A percentile compares a stretch with the other conserved stretches of the same genome.
Conservation (phyloP, 1,140 invertebrate genomes). For the Cephus cinctus region DNA sequence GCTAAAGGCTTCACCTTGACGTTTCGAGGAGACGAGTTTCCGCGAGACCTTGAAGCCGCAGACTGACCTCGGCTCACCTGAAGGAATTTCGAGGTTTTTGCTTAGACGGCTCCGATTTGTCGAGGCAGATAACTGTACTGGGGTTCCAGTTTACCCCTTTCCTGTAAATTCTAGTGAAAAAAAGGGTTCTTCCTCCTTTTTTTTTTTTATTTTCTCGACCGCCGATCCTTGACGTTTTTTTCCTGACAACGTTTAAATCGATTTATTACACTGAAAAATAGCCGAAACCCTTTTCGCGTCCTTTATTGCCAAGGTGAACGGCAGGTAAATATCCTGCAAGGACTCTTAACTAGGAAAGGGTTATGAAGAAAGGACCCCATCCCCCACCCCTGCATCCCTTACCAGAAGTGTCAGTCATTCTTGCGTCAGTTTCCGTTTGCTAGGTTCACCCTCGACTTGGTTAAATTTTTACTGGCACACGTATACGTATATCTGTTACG, state of each 20-base stretch:
- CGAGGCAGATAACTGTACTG: constrained; percentile 32
- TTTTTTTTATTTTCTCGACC: background rate
- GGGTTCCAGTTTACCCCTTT: constrained; percentile 36
- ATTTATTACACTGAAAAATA: constrained; percentile 35
- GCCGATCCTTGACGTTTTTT: constrained; percentile 4
- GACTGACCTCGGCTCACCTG: constrained; percentile 41
- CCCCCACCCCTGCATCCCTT: background rate
- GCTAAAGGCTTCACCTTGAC: constrained; percentile 32
- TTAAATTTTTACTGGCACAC: no score
- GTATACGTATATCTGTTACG: no score
- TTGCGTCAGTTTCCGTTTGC: constrained; percentile 11
- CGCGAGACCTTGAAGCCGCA: constrained; percentile 40
- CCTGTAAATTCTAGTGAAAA: constrained; percentile 14
- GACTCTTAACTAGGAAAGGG: constrained; percentile 24
- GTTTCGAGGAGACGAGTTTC: constrained; percentile 24
- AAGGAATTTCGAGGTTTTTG: constrained; percentile 39
- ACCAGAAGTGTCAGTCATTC: background rate
- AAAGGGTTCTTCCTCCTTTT: constrained; percentile 11
- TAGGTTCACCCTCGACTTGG: no score
- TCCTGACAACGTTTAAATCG: constrained; percentile 22
- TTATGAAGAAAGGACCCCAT: constrained; percentile 33
- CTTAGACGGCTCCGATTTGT: constrained; percentile 31
- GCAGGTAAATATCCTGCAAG: constrained; percentile 20
- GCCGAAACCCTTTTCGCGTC: constrained; percentile 22
- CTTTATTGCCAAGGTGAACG: constrained; percentile 39